Conservation (phyloP, 2,888 invertebrate genomes). For the Gastracanthus pulcherrimus region DNA sequence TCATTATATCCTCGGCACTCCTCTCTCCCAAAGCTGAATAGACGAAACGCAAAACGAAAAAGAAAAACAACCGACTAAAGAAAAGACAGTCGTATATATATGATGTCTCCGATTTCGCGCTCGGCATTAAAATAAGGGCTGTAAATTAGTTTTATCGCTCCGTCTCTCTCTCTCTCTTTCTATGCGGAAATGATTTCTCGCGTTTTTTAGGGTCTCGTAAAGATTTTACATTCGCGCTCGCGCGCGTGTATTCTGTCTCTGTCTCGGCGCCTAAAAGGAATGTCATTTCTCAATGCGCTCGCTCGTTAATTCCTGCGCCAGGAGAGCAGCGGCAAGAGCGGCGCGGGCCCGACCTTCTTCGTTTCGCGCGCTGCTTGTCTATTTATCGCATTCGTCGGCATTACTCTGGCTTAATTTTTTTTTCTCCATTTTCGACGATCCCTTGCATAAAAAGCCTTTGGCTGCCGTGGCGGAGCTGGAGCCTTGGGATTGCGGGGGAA, state of each 20-base stretch:
- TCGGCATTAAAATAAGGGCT: slow-evolving; percentile 29
- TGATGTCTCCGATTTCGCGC: slow-evolving; percentile 34
- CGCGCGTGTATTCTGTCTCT: slow-evolving; percentile 2
- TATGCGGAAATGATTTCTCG: slow-evolving; percentile 48
- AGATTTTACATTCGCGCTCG: slow-evolving; percentile 20
- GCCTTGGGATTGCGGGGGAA: not conserved
- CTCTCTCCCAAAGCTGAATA: too few species aligned
- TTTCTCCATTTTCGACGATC: not conserved
- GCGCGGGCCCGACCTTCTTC: slow-evolving; percentile 11
- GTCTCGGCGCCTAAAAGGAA: slow-evolving; percentile 22
- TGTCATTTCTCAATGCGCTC: slow-evolving; percentile 37
- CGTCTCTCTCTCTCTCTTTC: not conserved
- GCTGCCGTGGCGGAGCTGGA: not conserved
- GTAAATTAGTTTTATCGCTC: slow-evolving; percentile 45
- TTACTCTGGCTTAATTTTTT: not conserved
- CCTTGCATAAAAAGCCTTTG: too few species aligned
- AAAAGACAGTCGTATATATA: not conserved
- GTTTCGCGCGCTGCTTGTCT: slow-evolving; percentile 6
- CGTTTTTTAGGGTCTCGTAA: slow-evolving; percentile 43
- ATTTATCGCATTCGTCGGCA: slow-evolving; percentile 7
- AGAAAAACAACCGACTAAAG: too few species aligned
- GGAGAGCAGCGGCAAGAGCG: not conserved
- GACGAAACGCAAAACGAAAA: too few species aligned
- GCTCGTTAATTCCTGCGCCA: slow-evolving; percentile 33
- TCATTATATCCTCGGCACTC: not conserved